Percentiles rank a stretch among this genome's conserved stretches.
phyloP scores from a whole-genome alignment of 2,888 invertebrate genomes.

The Rhingia campestris region DNA sequence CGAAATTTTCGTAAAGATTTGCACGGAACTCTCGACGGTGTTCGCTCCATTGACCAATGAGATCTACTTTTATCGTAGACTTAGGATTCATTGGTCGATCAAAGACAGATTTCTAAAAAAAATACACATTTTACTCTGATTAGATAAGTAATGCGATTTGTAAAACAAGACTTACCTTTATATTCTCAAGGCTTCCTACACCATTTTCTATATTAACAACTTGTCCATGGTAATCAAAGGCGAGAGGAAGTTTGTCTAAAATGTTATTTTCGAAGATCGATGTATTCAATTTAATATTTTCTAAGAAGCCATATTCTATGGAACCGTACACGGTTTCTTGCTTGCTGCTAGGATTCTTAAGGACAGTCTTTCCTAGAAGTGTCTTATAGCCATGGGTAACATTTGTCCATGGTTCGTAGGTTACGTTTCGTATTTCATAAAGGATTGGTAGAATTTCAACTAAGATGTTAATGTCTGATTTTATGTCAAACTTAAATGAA shows the following conservation, averaged over 20 bases:
- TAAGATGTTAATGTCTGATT: constrained; percentile 79
- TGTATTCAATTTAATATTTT: constrained; percentile 78
- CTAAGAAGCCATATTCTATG: constrained; percentile 79
- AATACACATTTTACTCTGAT: not conserved
- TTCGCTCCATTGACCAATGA: constrained; percentile 80
- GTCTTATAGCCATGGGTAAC: constrained; percentile 79
- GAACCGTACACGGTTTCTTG: constrained; percentile 79
- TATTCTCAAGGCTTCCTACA: constrained; percentile 78
- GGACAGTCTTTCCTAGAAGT: constrained; percentile 76
- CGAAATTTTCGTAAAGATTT: constrained; percentile 79
- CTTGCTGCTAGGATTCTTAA: constrained; percentile 78
- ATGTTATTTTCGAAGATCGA: constrained; percentile 75
- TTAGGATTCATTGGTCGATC: constrained; percentile 79
- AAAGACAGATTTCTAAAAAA: constrained; percentile 77
- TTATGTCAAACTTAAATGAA: constrained; percentile 77
- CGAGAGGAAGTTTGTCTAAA: constrained; percentile 76
- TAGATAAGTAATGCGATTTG: not conserved
- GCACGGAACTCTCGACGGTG: constrained; percentile 78
- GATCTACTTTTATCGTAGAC: constrained; percentile 78
- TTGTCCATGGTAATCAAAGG: constrained; percentile 78
- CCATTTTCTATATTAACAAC: constrained; percentile 78
- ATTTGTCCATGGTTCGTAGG: constrained; percentile 79
- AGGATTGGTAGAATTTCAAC: constrained; percentile 79
- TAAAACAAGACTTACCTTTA: constrained; percentile 73
- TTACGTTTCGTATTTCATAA: constrained; percentile 79